phyloP scores from a whole-genome alignment of 2,797 vertebrate species.

The Menidia menidia region DNA sequence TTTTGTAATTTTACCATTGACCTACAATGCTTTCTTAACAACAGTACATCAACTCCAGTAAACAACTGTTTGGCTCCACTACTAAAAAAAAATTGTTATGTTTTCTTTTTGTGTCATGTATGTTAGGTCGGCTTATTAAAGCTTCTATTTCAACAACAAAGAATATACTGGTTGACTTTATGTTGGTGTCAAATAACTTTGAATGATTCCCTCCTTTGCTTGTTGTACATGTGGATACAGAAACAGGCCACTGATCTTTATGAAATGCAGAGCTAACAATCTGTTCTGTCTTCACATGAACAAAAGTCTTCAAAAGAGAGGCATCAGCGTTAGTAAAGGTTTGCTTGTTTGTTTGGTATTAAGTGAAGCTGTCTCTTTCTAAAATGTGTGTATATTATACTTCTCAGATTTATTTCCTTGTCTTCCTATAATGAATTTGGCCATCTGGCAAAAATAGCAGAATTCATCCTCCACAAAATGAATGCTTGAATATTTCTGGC shows the following conservation, averaged over 20 bases:
- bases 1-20: constrained; percentile 79
- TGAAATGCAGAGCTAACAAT: not conserved
- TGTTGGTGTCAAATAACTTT: not conserved
- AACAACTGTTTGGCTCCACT: constrained; percentile 29
- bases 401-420: not conserved
- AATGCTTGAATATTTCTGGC: constrained; percentile 30
- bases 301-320: no score
- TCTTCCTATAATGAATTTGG: not conserved
- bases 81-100: constrained; percentile 12
- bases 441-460: constrained; percentile 8
- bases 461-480: constrained; percentile 10
- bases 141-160: constrained; percentile 17
- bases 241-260: not conserved
- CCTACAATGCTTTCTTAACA: constrained; percentile 54
- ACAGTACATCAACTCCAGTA: constrained; percentile 50
- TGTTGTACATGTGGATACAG: not conserved
- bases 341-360: no score
- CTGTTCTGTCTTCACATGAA: not conserved
- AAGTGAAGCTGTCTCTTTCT: no score
- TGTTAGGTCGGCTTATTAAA: constrained; percentile 26
- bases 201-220: not conserved
- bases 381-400: no score
- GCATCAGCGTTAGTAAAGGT: no score
- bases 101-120: not conserved
- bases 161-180: constrained; percentile 11